Percentiles rank a stretch among this genome's conserved stretches.
phyloP scores from a whole-genome alignment of 2,113 vertebrate genomes.

The Catharus minimus region DNA sequence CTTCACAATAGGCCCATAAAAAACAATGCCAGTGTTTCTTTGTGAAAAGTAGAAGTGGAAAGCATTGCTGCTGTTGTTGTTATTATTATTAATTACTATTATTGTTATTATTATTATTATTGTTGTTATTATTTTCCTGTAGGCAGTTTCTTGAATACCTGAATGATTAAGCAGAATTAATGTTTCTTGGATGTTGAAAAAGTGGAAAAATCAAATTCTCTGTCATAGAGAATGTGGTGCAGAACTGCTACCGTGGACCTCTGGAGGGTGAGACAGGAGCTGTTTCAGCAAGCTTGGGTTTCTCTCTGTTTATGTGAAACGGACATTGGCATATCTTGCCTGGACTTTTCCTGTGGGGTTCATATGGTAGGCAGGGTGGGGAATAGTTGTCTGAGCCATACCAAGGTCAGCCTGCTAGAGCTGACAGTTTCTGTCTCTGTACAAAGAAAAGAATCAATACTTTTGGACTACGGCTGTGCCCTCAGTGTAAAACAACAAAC shows the following conservation, averaged over 20 bases:
- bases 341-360: conserved; percentile 83
- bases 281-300: conserved; percentile 73
- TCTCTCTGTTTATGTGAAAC: conserved; percentile 75
- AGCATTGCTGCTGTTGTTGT: not conserved
- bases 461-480: conserved; percentile 97
- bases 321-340: conserved; percentile 78
- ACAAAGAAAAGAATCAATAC: conserved; percentile 99
- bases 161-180: conserved; percentile 52
- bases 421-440: conserved; percentile 97
- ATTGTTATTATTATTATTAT: not conserved
- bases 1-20: not conserved
- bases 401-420: conserved; percentile 93
- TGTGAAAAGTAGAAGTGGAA: not conserved
- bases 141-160: conserved; percentile 25
- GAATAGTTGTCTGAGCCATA: conserved; percentile 92
- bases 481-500: conserved; percentile 97
- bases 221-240: conserved; percentile 80
- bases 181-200: conserved; percentile 23
- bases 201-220: conserved; percentile 78
- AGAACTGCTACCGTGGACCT: conserved; percentile 75
- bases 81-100: not conserved
- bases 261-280: conserved; percentile 66
- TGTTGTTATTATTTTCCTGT: not conserved
- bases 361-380: conserved; percentile 84
- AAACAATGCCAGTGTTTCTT: not conserved